phyloP scores from a whole-genome alignment of 2,113 vertebrate genomes.

The Australoheros scitulus region DNA sequence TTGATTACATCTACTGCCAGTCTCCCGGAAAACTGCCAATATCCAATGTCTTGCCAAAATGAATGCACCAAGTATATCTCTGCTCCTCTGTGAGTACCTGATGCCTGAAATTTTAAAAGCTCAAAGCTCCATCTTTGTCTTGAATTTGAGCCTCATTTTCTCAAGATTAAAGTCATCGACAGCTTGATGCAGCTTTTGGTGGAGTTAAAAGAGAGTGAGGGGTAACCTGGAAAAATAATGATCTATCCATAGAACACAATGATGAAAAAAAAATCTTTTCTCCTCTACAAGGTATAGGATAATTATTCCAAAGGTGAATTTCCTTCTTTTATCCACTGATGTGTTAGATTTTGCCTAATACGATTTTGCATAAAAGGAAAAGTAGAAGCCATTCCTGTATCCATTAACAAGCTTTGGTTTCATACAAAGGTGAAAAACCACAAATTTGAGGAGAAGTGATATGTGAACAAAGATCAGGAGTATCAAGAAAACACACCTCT shows the following conservation, averaged over 20 bases:
- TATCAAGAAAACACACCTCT: conserved; percentile 36
- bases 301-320: conserved; percentile 50
- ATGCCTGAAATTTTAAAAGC: conserved; percentile 11
- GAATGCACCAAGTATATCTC: conserved; percentile 65
- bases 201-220: conserved; percentile 52
- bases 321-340: conserved; percentile 28
- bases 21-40: conserved; percentile 75
- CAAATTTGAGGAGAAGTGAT: not conserved
- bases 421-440: conserved; percentile 33
- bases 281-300: conserved; percentile 45
- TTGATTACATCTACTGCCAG: conserved; percentile 75
- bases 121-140: conserved; percentile 9
- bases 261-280: conserved; percentile 5
- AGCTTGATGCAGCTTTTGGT: conserved; percentile 43
- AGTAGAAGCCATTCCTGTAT: conserved; percentile 15
- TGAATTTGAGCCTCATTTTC: conserved; percentile 55
- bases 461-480: conserved; percentile 29
- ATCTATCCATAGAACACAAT: conserved; percentile 45
- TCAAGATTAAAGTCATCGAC: conserved; percentile 62
- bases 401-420: conserved; percentile 4
- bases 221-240: conserved; percentile 53
- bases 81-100: conserved; percentile 8
- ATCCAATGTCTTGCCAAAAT: conserved; percentile 65
- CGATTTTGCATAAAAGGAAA: conserved; percentile 30
- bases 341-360: conserved; percentile 35